Conservation (phyloP, 2,888 invertebrate genomes). For the Anthophora plumipes region DNA sequence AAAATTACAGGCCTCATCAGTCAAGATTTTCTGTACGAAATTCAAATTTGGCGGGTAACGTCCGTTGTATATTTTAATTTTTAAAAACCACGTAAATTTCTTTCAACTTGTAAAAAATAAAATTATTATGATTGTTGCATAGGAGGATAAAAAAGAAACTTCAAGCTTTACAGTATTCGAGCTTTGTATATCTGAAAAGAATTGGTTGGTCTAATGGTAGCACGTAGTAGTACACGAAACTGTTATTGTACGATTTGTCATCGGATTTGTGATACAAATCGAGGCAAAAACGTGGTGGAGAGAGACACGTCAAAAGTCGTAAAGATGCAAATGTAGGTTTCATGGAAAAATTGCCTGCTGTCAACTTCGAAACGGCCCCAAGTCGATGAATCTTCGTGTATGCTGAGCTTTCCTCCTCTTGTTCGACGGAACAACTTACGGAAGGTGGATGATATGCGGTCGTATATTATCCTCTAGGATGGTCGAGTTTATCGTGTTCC, state of each 20-base stretch:
- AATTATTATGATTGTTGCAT: too few species aligned
- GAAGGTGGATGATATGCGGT: constrained; percentile 43
- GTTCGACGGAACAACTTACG: constrained; percentile 20
- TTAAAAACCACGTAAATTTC: too few species aligned
- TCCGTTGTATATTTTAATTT: too few species aligned
- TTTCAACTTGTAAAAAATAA: too few species aligned
- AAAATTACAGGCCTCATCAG: too few species aligned
- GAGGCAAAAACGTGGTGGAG: neutral
- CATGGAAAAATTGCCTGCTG: constrained; percentile 69
- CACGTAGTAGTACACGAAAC: too few species aligned
- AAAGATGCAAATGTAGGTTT: constrained; percentile 72
- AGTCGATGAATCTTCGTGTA: constrained; percentile 57
- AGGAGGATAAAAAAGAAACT: too few species aligned
- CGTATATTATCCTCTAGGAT: constrained; percentile 33
- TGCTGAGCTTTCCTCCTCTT: constrained; percentile 25
- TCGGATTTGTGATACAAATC: constrained; percentile 28
- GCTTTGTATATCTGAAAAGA: too few species aligned
- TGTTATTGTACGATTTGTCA: constrained; percentile 28
- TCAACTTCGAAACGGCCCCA: constrained; percentile 47
- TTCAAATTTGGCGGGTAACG: too few species aligned
- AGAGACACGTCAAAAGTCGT: constrained; percentile 62
- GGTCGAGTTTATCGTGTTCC: neutral
- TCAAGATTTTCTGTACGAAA: too few species aligned
- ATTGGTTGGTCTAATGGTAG: too few species aligned
- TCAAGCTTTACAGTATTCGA: too few species aligned